These are phyloP conservation scores for Neria commutata DNA, from an alignment of 2,888 invertebrate species.

Conservation along the genomic window DNA sequence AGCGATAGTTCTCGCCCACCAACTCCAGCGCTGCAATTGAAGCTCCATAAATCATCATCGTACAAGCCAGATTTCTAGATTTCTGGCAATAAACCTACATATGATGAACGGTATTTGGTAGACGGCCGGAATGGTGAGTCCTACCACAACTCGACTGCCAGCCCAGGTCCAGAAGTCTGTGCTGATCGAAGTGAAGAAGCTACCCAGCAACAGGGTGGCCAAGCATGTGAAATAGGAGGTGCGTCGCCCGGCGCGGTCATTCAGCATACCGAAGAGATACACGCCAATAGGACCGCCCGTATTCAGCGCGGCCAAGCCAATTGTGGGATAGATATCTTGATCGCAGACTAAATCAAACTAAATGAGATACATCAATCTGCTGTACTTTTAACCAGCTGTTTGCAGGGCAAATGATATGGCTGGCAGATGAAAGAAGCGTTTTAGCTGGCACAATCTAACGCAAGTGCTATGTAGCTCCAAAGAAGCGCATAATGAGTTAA, in stretches of 20 bases:
- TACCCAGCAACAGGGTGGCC: slow-evolving; percentile 79
- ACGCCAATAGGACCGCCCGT: slow-evolving; percentile 90
- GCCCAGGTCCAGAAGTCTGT: slow-evolving; percentile 85
- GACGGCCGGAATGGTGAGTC: slow-evolving; percentile 88
- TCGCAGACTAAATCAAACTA: slow-evolving; percentile 92
- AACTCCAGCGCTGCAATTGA: slow-evolving; percentile 79
- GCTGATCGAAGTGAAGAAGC: slow-evolving; percentile 79
- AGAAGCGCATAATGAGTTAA: too few relatives aligned
- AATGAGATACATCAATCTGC: slow-evolving; percentile 37
- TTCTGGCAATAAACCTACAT: slow-evolving; percentile 68
- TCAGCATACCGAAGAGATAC: slow-evolving; percentile 83
- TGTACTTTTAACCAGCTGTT: background rate
- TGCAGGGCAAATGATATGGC: too few relatives aligned
- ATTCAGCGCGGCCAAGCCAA: slow-evolving; percentile 84
- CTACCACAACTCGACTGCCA: slow-evolving; percentile 80
- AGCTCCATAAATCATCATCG: background rate
- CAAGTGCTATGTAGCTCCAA: too few relatives aligned
- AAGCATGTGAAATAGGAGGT: slow-evolving; percentile 86
- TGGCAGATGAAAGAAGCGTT: too few relatives aligned
- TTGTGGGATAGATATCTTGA: slow-evolving; percentile 83
- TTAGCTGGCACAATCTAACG: too few relatives aligned
- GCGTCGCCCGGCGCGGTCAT: slow-evolving; percentile 85
- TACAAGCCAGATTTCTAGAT: background rate
- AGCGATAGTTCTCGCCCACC: slow-evolving; percentile 88
- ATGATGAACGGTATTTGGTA: slow-evolving; percentile 96